phyloP scores from a whole-genome alignment of 2,797 vertebrate species.

The Cuculus canorus region DNA sequence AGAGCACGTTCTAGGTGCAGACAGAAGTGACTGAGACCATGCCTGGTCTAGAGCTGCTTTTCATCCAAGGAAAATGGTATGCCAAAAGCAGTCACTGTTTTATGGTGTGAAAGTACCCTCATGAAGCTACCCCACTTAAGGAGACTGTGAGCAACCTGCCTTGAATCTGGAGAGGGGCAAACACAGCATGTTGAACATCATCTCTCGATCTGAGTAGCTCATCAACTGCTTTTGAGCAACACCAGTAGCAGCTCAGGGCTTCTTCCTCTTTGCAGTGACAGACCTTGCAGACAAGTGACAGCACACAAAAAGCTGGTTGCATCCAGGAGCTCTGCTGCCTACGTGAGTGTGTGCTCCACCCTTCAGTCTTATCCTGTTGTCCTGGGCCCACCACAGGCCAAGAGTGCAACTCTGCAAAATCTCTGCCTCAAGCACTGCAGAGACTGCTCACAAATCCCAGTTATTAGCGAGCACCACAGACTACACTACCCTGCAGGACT shows the following conservation, averaged over 20 bases:
- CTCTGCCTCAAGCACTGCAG: background rate
- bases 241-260: background rate
- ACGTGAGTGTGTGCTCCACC: background rate
- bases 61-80: background rate
- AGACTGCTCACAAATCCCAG: background rate
- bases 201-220: background rate
- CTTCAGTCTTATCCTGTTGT: background rate
- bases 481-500: background rate
- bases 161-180: background rate
- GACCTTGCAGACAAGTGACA: background rate
- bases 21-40: background rate
- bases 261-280: background rate
- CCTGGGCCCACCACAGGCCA: background rate
- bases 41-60: background rate
- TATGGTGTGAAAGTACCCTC: background rate
- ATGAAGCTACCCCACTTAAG: background rate
- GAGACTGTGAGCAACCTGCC: background rate
- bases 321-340: background rate
- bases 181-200: rapidly evolving
- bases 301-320: background rate
- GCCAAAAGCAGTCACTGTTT: background rate
- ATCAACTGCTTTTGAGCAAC: background rate
- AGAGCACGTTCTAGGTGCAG: background rate
- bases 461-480: background rate
- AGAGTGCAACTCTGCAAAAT: background rate